phyloP scores from a whole-genome alignment of 1,140 invertebrate species.

The Zeugodacus cucurbitae region DNA sequence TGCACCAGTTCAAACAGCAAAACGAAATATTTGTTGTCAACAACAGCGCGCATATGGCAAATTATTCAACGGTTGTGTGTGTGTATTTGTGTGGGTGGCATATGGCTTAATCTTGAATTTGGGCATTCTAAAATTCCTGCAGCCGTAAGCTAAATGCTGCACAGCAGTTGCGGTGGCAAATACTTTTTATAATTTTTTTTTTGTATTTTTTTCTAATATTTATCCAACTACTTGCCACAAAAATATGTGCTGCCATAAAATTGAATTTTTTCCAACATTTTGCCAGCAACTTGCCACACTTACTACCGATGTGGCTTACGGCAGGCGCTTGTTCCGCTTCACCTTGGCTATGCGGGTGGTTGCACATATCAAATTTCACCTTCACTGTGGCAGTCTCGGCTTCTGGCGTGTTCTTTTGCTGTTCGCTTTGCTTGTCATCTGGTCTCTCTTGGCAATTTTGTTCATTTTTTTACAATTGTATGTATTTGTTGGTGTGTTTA shows the following conservation, averaged over 20 bases:
- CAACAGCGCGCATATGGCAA: background rate
- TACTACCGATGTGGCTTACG: background rate
- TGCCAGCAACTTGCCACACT: background rate
- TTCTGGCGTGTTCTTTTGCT: background rate
- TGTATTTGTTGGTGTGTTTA: background rate
- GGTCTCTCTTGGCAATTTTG: background rate
- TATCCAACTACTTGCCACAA: background rate
- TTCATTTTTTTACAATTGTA: background rate
- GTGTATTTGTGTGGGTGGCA: slow-evolving; percentile 1
- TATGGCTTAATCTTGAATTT: slow-evolving; percentile 33
- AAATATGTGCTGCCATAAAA: background rate
- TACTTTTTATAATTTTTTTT: background rate
- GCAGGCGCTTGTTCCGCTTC: background rate
- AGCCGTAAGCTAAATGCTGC: background rate
- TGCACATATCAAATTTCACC: slow-evolving; percentile 23
- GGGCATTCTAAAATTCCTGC: background rate
- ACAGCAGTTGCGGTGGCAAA: background rate
- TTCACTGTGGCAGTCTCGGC: background rate
- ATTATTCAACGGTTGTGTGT: background rate
- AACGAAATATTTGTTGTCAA: background rate
- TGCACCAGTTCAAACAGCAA: background rate
- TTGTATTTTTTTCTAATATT: background rate
- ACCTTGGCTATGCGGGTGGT: slow-evolving; percentile 20
- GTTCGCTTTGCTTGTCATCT: background rate
- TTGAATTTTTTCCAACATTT: background rate